Evolutionary conservation across 1,140 invertebrate species (phyloP).

Genomic region (Calephelis nemesis): DNA sequence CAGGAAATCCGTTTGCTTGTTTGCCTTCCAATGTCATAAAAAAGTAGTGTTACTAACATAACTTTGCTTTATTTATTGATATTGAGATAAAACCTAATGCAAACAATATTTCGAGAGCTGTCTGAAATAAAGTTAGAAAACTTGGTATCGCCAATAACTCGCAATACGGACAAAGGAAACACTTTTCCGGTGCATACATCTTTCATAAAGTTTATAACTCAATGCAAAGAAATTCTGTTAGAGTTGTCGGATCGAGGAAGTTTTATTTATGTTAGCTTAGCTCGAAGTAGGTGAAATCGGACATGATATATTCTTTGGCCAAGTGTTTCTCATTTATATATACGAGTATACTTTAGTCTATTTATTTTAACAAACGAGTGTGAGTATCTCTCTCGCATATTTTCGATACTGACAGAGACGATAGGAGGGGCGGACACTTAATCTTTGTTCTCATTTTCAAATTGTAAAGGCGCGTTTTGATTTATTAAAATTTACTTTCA

Average conservation of each 20-base stretch:
- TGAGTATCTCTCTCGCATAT: too few species aligned
- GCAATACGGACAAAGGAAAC: conserved; percentile 28
- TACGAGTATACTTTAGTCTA: background rate
- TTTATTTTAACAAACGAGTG: background rate
- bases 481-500: too few species aligned
- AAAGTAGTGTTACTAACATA: too few species aligned
- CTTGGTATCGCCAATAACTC: conserved; percentile 24
- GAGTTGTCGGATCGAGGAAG: conserved; percentile 25
- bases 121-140: conserved; percentile 26
- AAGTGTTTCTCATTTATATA: conserved; percentile 13
- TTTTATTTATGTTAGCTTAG: conserved; percentile 22
- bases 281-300: conserved; percentile 14
- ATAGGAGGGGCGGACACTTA: too few species aligned
- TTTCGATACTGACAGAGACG: too few species aligned
- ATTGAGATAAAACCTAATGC: background rate
- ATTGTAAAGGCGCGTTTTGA: too few species aligned
- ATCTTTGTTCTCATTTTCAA: too few species aligned
- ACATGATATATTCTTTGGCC: conserved; percentile 24
- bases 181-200: conserved; percentile 30
- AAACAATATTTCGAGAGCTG: background rate
- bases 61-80: too few species aligned
- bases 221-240: conserved; percentile 34
- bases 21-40: too few species aligned
- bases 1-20: too few species aligned
- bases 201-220: conserved; percentile 29